Evolutionary conservation across 2,888 invertebrate genomes (phyloP).

Genomic region (Eutolmus rufibarbis): DNA sequence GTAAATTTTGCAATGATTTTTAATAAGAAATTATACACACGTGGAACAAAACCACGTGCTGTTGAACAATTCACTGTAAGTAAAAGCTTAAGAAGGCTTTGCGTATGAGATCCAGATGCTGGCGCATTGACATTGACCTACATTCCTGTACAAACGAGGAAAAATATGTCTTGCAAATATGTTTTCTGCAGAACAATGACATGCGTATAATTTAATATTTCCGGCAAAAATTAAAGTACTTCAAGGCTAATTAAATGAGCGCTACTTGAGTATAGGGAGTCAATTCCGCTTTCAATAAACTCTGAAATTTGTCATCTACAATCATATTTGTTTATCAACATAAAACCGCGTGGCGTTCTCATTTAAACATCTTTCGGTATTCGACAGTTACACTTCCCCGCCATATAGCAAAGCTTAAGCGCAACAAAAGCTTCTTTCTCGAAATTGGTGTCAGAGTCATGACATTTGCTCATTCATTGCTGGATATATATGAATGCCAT

Average conservation of each 20-base stretch:
- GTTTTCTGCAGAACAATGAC: not conserved
- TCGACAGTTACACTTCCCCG: not conserved
- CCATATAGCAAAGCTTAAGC: not conserved
- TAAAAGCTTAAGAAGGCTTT: not conserved
- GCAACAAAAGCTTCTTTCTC: not conserved
- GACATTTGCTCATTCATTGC: not conserved
- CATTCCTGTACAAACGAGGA: not conserved
- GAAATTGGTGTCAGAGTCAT: constrained; percentile 5
- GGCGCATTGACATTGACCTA: constrained; percentile 29
- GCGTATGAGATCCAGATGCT: not conserved
- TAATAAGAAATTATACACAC: not conserved
- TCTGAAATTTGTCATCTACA: not conserved
- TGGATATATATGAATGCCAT: not conserved
- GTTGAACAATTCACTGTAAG: not conserved
- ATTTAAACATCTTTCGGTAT: not conserved
- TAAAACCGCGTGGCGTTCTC: constrained; percentile 36
- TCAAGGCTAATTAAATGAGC: not conserved
- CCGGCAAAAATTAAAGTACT: not conserved
- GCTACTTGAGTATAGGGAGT: not conserved
- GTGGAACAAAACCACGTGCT: not conserved
- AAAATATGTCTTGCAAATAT: not conserved
- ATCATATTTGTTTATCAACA: constrained; percentile 44
- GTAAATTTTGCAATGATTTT: not conserved
- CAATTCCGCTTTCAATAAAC: not conserved
- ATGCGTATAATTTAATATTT: not conserved